Percentiles rank a stretch among this genome's conserved stretches.
phyloP scores from a whole-genome alignment of 2,797 vertebrate species.

The Sebastes itinus region DNA sequence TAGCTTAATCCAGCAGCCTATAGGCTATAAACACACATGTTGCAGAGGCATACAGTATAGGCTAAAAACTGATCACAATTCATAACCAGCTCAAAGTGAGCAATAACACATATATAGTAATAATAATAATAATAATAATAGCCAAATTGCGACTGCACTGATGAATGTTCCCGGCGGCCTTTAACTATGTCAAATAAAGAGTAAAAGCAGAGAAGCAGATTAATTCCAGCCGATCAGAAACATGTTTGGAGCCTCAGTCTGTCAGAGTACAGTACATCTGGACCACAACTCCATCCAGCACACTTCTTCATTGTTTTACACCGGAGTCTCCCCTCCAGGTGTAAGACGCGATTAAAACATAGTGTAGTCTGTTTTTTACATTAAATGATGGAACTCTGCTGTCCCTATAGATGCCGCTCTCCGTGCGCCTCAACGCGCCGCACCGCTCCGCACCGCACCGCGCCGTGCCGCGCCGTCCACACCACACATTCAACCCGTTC shows the following conservation, averaged over 20 bases:
- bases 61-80: background rate
- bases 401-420: background rate
- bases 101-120: background rate
- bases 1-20: background rate
- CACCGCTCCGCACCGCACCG: too few species aligned
- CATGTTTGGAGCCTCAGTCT: background rate
- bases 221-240: background rate
- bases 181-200: background rate
- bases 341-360: background rate
- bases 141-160: background rate
- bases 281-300: background rate
- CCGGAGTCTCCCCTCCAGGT: background rate
- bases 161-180: background rate
- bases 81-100: background rate
- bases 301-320: background rate
- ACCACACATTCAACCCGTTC: background rate
- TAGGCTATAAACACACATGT: background rate
- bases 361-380: background rate
- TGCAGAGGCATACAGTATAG: background rate
- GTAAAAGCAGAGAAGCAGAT: background rate
- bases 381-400: background rate
- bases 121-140: background rate
- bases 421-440: background rate
- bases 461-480: too few species aligned
- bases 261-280: background rate